Base-by-base conservation (phyloP, 2,113 vertebrate genomes). In the Phalacrocorax carbo region DNA sequence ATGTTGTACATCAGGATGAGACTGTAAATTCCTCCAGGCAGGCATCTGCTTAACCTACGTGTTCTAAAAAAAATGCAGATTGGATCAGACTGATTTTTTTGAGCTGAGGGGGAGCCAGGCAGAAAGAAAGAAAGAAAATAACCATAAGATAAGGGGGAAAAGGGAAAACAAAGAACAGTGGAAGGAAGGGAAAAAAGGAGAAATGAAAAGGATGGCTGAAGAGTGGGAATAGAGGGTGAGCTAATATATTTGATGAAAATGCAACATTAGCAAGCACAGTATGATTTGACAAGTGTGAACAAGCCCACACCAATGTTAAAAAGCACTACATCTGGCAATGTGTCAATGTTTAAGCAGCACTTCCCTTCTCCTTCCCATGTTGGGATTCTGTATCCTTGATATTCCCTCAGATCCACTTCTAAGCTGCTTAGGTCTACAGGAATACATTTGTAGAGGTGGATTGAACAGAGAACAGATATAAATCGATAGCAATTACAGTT, bases 241-340 rank as follows among this genome's bases (percentile, higher is more conserved):
- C 72, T 70, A 77, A 34, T 62, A 32, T 44, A 82, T 94, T 84
- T 96, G 93, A 97, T 94, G 96, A 91, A 97, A 97, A 97, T 73
- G 94, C 93, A 96, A 94, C 97, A 82, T 96, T 91, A 93, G 95
- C 94, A 84, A 93, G 92, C 85, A 48, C 42, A 92, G 95, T 88
- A 27, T 96, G 95, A 95, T 91, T 91, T 91, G 96, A 98, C 97
- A 97, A 97, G 98, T 94, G 96, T 89, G 97, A 96, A 97, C 98
- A 98, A 96, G 97, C 94, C 96, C 82, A 49, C 71, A 38, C 85
- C 94, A 55, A 95, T 93, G 97, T 93, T 97, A 90, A 94, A 96
- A 97, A 96, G 97, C 73, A 88, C 96, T 96, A 66, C 97, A 95
- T 93, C 97, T 97, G 97, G 96, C 97, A 94, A 93, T 73, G 84